Conservation (phyloP, 2,888 invertebrate genomes). For the Melanostoma scalare region DNA sequence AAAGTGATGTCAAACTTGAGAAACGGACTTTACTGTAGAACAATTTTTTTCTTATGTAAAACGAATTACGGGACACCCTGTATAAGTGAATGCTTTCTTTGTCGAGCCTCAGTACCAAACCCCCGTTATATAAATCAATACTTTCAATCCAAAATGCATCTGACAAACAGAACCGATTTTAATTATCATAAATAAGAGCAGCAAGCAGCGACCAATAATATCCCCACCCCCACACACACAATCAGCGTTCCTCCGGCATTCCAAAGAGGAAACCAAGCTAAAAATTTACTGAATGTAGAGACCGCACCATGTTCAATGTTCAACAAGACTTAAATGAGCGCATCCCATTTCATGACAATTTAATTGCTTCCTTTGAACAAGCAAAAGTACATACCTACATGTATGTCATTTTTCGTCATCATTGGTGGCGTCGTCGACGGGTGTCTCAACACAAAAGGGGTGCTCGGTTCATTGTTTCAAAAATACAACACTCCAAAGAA, state of each 20-base stretch:
- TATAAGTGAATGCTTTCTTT: not conserved
- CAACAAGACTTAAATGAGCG: conserved; percentile 67
- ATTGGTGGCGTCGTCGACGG: too few species aligned
- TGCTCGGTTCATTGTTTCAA: conserved; percentile 46
- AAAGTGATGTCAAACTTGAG: too few species aligned
- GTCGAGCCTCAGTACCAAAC: conserved; percentile 21
- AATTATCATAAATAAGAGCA: conserved; percentile 42
- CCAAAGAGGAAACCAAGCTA: not conserved
- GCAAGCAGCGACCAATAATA: not conserved
- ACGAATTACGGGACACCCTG: too few species aligned
- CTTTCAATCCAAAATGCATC: conserved; percentile 12
- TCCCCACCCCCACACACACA: too few species aligned
- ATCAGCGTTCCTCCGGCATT: too few species aligned
- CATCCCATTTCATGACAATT: conserved; percentile 72
- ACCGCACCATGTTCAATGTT: conserved; percentile 64
- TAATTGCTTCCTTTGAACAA: conserved; percentile 71
- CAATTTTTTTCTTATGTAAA: too few species aligned
- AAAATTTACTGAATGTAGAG: conserved; percentile 50
- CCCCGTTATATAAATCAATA: too few species aligned
- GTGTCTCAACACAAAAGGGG: not conserved
- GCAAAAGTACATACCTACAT: conserved; percentile 10
- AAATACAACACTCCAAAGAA: conserved; percentile 50
- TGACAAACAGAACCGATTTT: conserved; percentile 58
- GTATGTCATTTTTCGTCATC: too few species aligned
- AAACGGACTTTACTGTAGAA: too few species aligned